phyloP scores from a whole-genome alignment of 1,140 invertebrate genomes.

The Drosophila athabasca region DNA sequence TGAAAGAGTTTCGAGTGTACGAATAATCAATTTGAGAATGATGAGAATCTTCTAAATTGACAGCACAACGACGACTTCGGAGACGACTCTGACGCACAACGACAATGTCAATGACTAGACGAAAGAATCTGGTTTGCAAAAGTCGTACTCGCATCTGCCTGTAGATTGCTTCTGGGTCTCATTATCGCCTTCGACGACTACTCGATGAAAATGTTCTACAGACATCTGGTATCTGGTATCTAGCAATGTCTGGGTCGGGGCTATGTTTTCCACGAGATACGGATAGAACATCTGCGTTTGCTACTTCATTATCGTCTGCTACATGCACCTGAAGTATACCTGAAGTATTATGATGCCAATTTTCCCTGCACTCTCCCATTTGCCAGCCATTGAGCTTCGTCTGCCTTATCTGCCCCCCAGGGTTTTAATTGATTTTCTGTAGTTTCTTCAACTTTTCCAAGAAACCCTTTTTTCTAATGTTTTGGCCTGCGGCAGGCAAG shows the following conservation, averaged over 20 bases:
- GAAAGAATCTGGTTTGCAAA: slow-evolving; percentile 36
- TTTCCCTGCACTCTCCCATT: background rate
- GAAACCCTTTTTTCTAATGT: slow-evolving; percentile 10
- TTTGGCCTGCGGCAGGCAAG: background rate
- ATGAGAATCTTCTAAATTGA: slow-evolving; percentile 30
- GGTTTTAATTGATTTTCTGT: slow-evolving; percentile 64
- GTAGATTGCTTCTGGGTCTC: slow-evolving; percentile 5
- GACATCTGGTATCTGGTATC: too few relatives aligned
- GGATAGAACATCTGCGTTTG: slow-evolving; percentile 16
- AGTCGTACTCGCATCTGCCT: background rate
- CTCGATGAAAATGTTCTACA: too few relatives aligned
- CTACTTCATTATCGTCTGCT: background rate
- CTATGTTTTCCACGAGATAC: too few relatives aligned
- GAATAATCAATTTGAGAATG: slow-evolving; percentile 47
- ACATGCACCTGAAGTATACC: background rate
- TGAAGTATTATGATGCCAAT: background rate
- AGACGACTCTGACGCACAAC: slow-evolving; percentile 36
- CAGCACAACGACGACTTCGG: slow-evolving; percentile 10
- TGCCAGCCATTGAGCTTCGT: slow-evolving; percentile 15
- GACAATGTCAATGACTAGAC: slow-evolving; percentile 48
- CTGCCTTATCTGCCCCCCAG: background rate
- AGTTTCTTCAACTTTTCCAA: slow-evolving; percentile 33
- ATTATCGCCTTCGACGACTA: too few relatives aligned
- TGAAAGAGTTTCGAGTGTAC: slow-evolving; percentile 27
- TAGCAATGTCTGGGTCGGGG: too few relatives aligned